Evolutionary conservation across 2,888 invertebrate genomes (phyloP).

Genomic region (Amphiduros pacificus): DNA sequence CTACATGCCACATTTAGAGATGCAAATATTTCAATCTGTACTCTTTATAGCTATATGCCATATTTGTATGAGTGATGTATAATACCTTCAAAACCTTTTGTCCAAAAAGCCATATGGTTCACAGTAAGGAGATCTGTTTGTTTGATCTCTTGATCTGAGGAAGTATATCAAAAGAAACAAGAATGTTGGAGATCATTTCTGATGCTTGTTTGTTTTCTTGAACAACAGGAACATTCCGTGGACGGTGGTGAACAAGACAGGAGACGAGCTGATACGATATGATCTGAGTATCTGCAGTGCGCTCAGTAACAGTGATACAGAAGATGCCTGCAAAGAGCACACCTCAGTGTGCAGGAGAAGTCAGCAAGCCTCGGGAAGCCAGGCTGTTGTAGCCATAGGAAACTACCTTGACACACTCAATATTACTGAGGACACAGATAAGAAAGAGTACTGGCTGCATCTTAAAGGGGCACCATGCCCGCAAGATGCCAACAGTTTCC

Average conservation of each 20-base stretch:
- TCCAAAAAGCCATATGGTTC: no score
- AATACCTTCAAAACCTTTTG: no score
- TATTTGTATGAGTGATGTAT: no score
- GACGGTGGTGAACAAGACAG: not conserved
- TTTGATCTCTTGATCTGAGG: no score
- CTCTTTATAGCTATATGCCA: no score
- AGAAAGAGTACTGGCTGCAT: not conserved
- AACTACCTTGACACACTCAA: conserved; percentile 5
- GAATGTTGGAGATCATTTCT: no score
- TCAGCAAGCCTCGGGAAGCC: not conserved
- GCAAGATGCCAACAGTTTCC: conserved; percentile 19
- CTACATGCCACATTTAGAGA: no score
- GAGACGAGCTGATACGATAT: not conserved
- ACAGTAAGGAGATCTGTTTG: no score
- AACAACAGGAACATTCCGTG: not conserved
- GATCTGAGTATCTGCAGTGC: not conserved
- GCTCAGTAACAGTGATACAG: not conserved
- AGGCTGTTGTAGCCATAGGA: not conserved
- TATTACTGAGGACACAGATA: conserved; percentile 5
- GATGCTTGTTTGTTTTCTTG: no score
- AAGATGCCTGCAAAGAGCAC: not conserved
- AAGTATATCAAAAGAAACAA: no score
- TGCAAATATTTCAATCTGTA: no score
- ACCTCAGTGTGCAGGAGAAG: not conserved
- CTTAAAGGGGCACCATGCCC: conserved; percentile 35